Base-by-base conservation (phyloP, 53 echinoderm and acorn worm genomes). In the Temnopleurus reevesii region DNA sequence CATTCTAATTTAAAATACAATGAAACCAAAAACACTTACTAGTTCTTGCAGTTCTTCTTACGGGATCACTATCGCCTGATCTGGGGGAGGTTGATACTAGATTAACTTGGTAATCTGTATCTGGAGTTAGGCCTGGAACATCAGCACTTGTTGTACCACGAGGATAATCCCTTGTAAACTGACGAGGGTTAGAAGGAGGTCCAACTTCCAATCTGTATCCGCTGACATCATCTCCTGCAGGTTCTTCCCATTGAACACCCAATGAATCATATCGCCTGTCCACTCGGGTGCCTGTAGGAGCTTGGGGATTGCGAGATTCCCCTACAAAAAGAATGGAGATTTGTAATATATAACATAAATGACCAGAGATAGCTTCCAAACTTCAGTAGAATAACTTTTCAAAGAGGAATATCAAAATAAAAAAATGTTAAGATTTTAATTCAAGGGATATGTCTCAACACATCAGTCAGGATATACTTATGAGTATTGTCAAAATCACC, bases 61-160 rank as follows among this genome's bases (percentile, higher is more conserved):
- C 12, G 8, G 76, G 76, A 9, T 29, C 30, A 19, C 76, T 76
- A 4, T 76, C 76, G 7, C 76, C 76, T 31, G 5, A 4, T n/a
- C n/a, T n/a, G 36, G 10, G 30, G 30, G 31, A 29, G 8, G 35
- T 27, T 6, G 76, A 27, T 19, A 76, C 76, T 8, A 76, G 76
- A 29, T 36, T 76, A 12, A 76, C 76, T 31, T 76, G 76, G 36
- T 76, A 76, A 5, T 76, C 76, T 8, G 76, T 76, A 36, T 76
- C 19, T 8, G 76, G 76, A 4, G 6, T 5, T n/a, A 76, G 76
- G 76, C 34, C 19, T 26, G 31, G 33, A 6, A 76, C 76, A 9
- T 31, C 34, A 36, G 29, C 9, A 19, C 76, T 76, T 8, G 31
- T 76, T 9, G 76, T 34, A 27, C 76, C 33, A 5, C 33, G 31